Evolutionary conservation across 2,888 invertebrate genomes (phyloP), one percentile per base, ranked within the genome.

Genomic region (Cristatella mucedo): DNA sequence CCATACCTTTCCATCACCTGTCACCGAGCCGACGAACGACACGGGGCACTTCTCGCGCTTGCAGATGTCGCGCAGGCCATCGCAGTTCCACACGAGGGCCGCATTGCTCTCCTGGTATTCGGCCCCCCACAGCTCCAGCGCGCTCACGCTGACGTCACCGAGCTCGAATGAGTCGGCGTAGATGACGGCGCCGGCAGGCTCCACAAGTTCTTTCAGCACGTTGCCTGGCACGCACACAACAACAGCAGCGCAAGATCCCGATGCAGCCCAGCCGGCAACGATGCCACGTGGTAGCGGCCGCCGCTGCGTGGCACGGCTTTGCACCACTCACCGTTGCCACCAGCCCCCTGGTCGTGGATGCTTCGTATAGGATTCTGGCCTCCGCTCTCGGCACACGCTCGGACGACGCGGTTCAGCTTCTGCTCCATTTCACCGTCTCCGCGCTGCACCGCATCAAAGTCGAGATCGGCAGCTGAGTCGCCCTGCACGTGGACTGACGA

Each of bases 371-470:
- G 93, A 69, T 95, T 66, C 11, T 71, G 68, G 1, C 74, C 71
- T 1, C 75, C 76, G 59, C 80, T 69, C 69, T 97, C 95, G 22
- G 85, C 70, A 56, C 95, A 95, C 1, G 83, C 82, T 46, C 93
- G 73, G 1, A 97, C 83, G 2, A 91, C 79, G 44, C 95, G 73
- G 65, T 95, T 91, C 24, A 95, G 67, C 64, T 95, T 91, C 60
- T 95, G 89, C 51, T 91, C 93, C 95, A 97, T 95, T 72, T 97
- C 93, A 2, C 95, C 82, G 68, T 97, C 95, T 7, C 73, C 85
- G 69, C 89, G 74, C 68, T 97, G 95, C 0, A 97, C 95, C 0
- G 95, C 95, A 48, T 85, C 85, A 55, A 89, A 93, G 67, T 97
- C 95, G 21, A 93, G 68, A 39, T 83, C 58, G 0, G 77, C 76